Percentiles rank a stretch among this genome's conserved stretches.
Evolutionary conservation across 2,888 invertebrate genomes (phyloP).

Genomic region (Hoplodrina blanda): DNA sequence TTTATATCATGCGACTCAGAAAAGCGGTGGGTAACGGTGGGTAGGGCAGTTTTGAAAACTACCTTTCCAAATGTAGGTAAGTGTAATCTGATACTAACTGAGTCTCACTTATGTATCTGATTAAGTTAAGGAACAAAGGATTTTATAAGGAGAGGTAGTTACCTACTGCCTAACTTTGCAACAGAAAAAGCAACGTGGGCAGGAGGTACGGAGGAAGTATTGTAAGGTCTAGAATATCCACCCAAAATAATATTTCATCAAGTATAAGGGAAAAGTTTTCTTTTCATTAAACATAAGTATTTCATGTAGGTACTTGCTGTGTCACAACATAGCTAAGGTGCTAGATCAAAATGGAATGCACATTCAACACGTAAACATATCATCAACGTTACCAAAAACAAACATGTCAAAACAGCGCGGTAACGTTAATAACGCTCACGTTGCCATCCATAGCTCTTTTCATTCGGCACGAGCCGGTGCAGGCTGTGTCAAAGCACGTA

Average conservation of each 20-base stretch:
- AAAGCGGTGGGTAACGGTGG: slow-evolving; percentile 67
- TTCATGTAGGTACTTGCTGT: slow-evolving; percentile 17
- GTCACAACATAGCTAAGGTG: slow-evolving; percentile 51
- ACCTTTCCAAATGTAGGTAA: slow-evolving; percentile 46
- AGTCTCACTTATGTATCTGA: not conserved
- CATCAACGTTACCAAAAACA: slow-evolving; percentile 80
- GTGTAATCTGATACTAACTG: too few relatives aligned
- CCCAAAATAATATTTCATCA: not conserved
- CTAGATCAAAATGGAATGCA: slow-evolving; percentile 37
- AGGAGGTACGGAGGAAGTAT: not conserved
- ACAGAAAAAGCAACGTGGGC: too few relatives aligned
- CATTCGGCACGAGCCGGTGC: slow-evolving; percentile 86
- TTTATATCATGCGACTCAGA: slow-evolving; percentile 86
- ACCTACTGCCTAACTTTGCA: not conserved
- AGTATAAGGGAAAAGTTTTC: slow-evolving; percentile 1
- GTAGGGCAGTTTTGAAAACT: slow-evolving; percentile 67
- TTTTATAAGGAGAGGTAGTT: not conserved
- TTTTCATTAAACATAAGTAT: slow-evolving; percentile 10
- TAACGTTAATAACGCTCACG: slow-evolving; percentile 85
- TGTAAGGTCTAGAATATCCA: not conserved
- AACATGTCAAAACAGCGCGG: slow-evolving; percentile 76
- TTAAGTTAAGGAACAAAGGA: not conserved
- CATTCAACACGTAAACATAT: slow-evolving; percentile 72
- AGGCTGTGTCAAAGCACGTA: slow-evolving; percentile 90
- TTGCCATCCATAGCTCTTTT: slow-evolving; percentile 86